Percentiles rank a stretch among this genome's conserved stretches.
These are phyloP conservation scores for Phacellophora camtschatica DNA, from an alignment of 30 jellyfish, hydroid and myxozoan species.

Conservation along the genomic window DNA sequence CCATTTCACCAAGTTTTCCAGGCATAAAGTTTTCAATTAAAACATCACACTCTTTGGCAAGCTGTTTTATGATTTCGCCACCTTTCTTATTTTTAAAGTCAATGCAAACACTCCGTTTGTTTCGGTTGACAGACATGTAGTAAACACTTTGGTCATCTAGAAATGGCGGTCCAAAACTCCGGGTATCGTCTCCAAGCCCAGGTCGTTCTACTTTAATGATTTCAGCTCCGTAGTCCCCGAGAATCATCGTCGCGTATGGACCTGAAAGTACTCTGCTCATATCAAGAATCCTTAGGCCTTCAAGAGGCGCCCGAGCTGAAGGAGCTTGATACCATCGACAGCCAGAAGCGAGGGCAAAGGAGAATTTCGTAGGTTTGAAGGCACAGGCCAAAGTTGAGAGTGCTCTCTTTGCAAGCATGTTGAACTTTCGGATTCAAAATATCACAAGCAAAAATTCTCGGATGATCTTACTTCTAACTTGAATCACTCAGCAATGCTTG, in stretches of 20 bases:
- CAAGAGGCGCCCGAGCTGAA: slow-evolving; percentile 36
- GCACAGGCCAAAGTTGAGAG: slow-evolving; percentile 1
- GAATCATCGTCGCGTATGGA: slow-evolving; percentile 90
- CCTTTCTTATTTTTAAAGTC: slow-evolving; percentile 80
- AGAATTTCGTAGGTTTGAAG: background rate
- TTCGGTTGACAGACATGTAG: slow-evolving; percentile 85
- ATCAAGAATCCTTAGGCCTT: slow-evolving; percentile 66
- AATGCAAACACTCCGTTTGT: slow-evolving; percentile 77
- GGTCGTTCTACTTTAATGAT: slow-evolving; percentile 90
- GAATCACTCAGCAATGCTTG: too few relatives aligned
- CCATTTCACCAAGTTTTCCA: slow-evolving; percentile 84
- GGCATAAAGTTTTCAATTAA: slow-evolving; percentile 88
- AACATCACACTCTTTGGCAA: slow-evolving; percentile 88
- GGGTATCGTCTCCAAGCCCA: slow-evolving; percentile 95
- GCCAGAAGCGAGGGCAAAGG: slow-evolving; percentile 9
- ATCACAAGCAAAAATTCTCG: too few relatives aligned
- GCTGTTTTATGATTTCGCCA: slow-evolving; percentile 65
- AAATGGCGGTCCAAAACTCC: slow-evolving; percentile 96
- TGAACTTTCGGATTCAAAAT: too few relatives aligned
- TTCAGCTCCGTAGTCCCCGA: slow-evolving; percentile 97
- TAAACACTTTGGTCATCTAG: slow-evolving; percentile 93
- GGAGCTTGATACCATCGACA: slow-evolving; percentile 40
- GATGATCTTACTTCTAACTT: too few relatives aligned
- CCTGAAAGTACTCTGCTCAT: slow-evolving; percentile 93
- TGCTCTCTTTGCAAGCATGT: slow-evolving; percentile 9